phyloP scores from a whole-genome alignment of 2,797 vertebrate species.

The Paedocypris micromegethes region DNA sequence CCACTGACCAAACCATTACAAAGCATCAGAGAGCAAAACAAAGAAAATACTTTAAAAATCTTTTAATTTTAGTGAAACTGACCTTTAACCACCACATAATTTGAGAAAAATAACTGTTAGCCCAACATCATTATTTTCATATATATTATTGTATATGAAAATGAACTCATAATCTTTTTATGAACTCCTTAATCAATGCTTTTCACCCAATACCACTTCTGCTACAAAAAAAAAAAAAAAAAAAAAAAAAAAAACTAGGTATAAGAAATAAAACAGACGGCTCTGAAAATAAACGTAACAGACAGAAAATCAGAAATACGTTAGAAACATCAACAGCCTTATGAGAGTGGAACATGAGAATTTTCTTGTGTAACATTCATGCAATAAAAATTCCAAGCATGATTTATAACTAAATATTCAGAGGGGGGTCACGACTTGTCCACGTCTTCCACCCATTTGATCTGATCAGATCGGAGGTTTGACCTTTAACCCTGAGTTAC shows the following conservation, averaged over 20 bases:
- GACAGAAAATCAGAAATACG: too few species aligned
- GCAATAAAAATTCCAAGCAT: too few species aligned
- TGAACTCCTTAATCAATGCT: too few species aligned
- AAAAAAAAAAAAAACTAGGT: not conserved
- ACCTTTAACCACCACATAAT: conserved; percentile 1
- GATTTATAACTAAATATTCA: not conserved
- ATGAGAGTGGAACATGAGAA: too few species aligned
- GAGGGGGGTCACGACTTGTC: conserved; percentile 6
- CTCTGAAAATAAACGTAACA: not conserved
- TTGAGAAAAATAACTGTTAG: not conserved
- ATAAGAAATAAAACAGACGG: not conserved
- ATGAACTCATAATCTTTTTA: too few species aligned
- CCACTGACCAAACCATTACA: not conserved
- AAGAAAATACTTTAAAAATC: not conserved
- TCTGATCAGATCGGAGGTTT: conserved; percentile 5
- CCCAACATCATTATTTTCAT: too few species aligned
- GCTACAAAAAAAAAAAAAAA: not conserved
- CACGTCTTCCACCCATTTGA: not conserved
- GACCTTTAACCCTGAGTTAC: conserved; percentile 45
- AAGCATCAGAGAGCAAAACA: not conserved
- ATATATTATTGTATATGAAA: too few species aligned
- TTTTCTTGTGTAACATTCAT: too few species aligned
- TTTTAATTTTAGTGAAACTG: conserved; percentile 6
- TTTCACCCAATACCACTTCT: not conserved
- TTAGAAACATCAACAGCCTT: too few species aligned